Conservation (phyloP, 2,888 invertebrate genomes). For the Latrodectus hesperus region DNA sequence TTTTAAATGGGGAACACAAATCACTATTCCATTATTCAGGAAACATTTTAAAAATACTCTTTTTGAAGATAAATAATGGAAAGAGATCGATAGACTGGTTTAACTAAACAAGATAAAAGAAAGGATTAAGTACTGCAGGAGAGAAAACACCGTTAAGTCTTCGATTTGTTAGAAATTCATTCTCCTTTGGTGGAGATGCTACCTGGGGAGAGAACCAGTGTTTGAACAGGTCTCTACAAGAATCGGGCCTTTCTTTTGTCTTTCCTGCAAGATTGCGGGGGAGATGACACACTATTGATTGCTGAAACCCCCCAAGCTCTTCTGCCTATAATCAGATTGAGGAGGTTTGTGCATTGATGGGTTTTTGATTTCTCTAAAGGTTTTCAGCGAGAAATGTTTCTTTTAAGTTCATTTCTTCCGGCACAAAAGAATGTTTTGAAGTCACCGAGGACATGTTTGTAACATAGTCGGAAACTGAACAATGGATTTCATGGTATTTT, state of each 20-base stretch:
- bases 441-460: too few species aligned
- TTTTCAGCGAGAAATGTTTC: too few species aligned
- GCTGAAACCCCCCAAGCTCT: constrained; percentile 35
- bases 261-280: constrained; percentile 21
- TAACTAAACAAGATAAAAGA: neutral
- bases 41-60: neutral
- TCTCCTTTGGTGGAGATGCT: constrained; percentile 24
- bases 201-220: constrained; percentile 41
- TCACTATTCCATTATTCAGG: neutral
- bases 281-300: constrained; percentile 20
- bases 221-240: constrained; percentile 27
- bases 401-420: too few species aligned
- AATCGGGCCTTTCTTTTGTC: constrained; percentile 23
- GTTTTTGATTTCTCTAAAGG: constrained; percentile 50
- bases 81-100: neutral
- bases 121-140: constrained; percentile 31
- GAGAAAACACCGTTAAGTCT: constrained; percentile 18
- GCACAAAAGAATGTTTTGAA: too few species aligned
- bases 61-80: constrained; percentile 1
- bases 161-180: constrained; percentile 41
- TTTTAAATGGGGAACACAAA: constrained; percentile 3
- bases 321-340: constrained; percentile 41
- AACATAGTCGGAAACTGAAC: too few species aligned
- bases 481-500: too few species aligned
- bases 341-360: constrained; percentile 44